Evolutionary conservation across 1,140 invertebrate species (phyloP), one percentile per base, ranked within the genome.

Genomic region (Drosophila kikkawai): DNA sequence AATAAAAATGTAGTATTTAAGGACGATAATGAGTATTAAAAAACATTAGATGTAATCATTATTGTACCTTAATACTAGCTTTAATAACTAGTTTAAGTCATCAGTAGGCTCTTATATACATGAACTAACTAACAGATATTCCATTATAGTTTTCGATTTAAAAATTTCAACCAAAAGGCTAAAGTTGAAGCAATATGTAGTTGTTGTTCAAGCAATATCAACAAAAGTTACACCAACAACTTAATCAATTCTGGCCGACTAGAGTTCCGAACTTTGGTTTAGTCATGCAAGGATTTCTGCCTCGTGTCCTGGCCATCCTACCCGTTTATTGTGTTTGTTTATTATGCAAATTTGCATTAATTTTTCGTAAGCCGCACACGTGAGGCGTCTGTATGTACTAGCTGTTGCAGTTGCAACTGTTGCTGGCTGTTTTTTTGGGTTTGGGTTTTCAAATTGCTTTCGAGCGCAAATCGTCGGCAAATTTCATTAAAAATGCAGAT

Each of bases 281-380:
- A 71, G 82, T 82, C 83, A 87, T 86, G 84, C 83, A 77, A 84
- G 65, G 56, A 61, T 61, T 75, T 55, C 19, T 42, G 53, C 63
- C 34, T 39, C 34, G 32, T 51, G 67, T 45, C 29, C 34, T 57
- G 26, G 34, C 51, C 51, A 36, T 39, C 66, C 67, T 12, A 22
- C 22, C 37, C 64, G 57, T 71, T 84, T 84, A 88, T 88, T 88
- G 66, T 84, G 77, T 87, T 83, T 88, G 79, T 87, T 90, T 90
- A 88, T 84, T 88, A 90, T 81, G 85, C 68, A 90, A 90, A 90
- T 90, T 81, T 79, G 63, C 74, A 90, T 90, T 90, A 90, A 90
- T 84, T 90, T 79, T 69, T 75, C 56, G 76, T 65, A 56, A 60
- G 75, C 56, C 53, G 32, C 57, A 90, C 84, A 88, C 74, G 84